Evolutionary conservation across 2,113 vertebrate genomes (phyloP).

Genomic region (Asarcornis scutulata): DNA sequence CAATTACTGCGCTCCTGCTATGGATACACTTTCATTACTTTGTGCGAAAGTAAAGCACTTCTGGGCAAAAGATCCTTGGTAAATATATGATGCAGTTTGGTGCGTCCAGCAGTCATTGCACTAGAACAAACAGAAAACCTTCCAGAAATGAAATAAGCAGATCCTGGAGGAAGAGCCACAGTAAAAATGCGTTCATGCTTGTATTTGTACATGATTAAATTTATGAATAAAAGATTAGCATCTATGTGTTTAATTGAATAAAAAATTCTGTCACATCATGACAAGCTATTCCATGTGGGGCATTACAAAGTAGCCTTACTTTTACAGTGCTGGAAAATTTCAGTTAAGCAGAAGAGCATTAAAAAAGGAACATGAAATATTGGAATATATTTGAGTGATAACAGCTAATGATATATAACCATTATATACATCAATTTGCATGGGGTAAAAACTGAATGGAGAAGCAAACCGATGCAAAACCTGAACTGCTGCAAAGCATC

Average conservation of each 20-base stretch:
- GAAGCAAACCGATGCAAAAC: neutral
- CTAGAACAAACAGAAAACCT: slow-evolving; percentile 26
- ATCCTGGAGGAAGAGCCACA: slow-evolving; percentile 14
- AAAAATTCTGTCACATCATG: slow-evolving; percentile 18
- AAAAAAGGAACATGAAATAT: neutral
- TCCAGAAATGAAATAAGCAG: neutral
- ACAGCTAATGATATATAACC: neutral
- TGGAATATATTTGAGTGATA: neutral
- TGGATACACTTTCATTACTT: neutral
- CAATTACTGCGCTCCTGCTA: neutral
- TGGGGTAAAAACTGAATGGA: neutral
- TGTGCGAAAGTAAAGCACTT: neutral
- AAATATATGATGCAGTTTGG: neutral
- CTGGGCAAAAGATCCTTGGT: neutral
- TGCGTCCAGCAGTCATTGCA: slow-evolving; percentile 37
- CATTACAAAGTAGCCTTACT: neutral
- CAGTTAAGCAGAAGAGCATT: neutral
- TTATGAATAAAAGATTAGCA: slow-evolving; percentile 48
- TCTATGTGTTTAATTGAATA: slow-evolving; percentile 40
- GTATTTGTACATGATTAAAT: slow-evolving; percentile 19
- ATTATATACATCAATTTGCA: neutral
- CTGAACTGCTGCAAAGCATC: neutral
- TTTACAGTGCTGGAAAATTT: neutral
- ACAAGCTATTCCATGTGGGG: slow-evolving; percentile 8
- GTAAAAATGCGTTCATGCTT: neutral